These are phyloP conservation scores for Onychostruthus taczanowskii DNA, from an alignment of 2,113 vertebrate species.

Conservation along the genomic window DNA sequence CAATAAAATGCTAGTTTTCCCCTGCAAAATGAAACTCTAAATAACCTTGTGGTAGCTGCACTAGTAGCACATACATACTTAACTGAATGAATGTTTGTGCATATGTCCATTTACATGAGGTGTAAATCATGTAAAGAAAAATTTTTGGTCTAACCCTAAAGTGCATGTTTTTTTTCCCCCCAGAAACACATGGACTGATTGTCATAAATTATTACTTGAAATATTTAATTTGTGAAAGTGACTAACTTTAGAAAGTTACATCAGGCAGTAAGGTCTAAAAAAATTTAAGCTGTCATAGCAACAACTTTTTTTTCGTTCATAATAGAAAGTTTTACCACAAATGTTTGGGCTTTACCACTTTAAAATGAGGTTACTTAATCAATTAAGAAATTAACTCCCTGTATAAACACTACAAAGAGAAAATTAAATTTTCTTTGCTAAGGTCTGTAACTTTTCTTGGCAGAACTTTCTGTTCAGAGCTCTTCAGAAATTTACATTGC, in stretches of 20 bases:
- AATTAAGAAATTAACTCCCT: neutral
- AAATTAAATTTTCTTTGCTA: neutral
- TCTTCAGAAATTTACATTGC: neutral
- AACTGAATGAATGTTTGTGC: neutral
- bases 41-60: neutral
- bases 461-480: neutral
- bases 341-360: neutral
- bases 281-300: neutral
- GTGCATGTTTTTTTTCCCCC: accelerated
- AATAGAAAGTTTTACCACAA: neutral
- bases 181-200: neutral
- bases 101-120: neutral
- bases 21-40: neutral
- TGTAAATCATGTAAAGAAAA: neutral
- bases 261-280: neutral
- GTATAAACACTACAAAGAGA: neutral
- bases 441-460: neutral
- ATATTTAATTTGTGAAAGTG: neutral
- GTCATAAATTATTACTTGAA: neutral
- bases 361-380: neutral
- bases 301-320: neutral
- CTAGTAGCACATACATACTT: neutral
- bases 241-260: neutral
- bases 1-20: neutral
- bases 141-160: neutral